Conservation (phyloP, 2,888 invertebrate genomes). For the Eudasyphora cyanicolor region DNA sequence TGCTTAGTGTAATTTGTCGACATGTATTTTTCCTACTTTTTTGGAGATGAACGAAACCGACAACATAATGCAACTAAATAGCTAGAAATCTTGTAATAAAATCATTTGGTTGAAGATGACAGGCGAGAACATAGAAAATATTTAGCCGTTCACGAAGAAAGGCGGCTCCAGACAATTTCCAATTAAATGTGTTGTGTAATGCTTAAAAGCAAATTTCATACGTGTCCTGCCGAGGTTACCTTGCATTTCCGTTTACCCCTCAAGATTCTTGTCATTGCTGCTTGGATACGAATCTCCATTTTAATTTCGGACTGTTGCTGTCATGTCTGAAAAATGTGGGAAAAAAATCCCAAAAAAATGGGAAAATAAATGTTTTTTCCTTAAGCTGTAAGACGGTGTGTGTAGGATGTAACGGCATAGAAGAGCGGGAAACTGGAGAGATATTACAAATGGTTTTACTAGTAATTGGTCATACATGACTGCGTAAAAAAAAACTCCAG, state of each 20-base stretch:
- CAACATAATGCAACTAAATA: background rate
- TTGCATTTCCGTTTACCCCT: no score
- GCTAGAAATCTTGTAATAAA: slow-evolving; percentile 13
- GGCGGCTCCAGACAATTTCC: background rate
- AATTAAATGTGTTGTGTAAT: slow-evolving; percentile 28
- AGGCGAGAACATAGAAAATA: background rate
- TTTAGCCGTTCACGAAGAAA: background rate
- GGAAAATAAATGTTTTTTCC: background rate
- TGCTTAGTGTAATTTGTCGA: no score
- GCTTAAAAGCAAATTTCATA: slow-evolving; percentile 18
- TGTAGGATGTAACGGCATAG: background rate
- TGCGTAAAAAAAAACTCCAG: background rate
- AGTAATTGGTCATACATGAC: slow-evolving; percentile 22
- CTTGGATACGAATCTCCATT: background rate
- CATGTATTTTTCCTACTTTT: background rate
- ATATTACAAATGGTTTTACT: background rate
- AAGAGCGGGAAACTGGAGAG: background rate
- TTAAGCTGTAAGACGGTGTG: background rate
- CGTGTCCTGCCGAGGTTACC: background rate
- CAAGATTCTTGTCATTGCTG: background rate
- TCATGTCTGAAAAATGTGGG: background rate
- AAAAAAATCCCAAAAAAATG: background rate
- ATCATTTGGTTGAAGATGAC: slow-evolving; percentile 19
- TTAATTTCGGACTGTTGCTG: background rate
- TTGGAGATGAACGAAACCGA: background rate